Base-by-base conservation (phyloP, 2,888 invertebrate species). In the Coleophora flavipennella region DNA sequence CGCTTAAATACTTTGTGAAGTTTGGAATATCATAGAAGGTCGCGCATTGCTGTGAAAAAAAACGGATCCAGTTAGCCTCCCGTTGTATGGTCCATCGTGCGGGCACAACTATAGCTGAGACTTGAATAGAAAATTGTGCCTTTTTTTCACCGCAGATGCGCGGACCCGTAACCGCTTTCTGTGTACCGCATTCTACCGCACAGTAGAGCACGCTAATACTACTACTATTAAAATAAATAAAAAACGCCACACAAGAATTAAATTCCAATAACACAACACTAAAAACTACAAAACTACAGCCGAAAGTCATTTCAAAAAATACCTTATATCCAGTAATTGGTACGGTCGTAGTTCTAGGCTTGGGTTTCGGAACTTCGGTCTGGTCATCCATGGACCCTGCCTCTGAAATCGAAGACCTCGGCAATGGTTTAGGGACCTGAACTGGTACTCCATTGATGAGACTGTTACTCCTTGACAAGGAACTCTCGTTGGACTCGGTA, bases 271-370 rank as follows among this genome's bases (percentile, higher is more conserved):
- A n/a, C 31, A 26, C 34, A 13, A 10, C n/a, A n/a, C n/a, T n/a
- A 29, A 13, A 32, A 11, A 12, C 36, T 31, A 39, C 34, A 20
- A 33, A 40, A 45, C 11, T 12, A n/a, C 31, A 38, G 43, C 35
- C 49, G 40, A 44, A 38, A 40, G n/a, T n/a, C n/a, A 4, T 6
- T 4, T 20, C 20, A 4, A 20, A 20, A 20, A 20, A 20, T 83
- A 94, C 94, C 94, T 94, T 94, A 67, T 94, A 94, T 68, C 92
- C 91, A 50, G 91, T 88, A 33, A 89, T 87, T 2, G 88, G 85
- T 41, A 80, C 77, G 11, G 87, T 75, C 0, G 88, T 88, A 10
- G 92, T 92, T 67, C 94, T 87, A 6, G 94, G 92, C 59, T 90
- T 90, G 10, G 92, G 91, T 41, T 81, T 81, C 0, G 84, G 77